Conservation (phyloP, 2,113 vertebrate genomes). For the Oreocharis arfaki region DNA sequence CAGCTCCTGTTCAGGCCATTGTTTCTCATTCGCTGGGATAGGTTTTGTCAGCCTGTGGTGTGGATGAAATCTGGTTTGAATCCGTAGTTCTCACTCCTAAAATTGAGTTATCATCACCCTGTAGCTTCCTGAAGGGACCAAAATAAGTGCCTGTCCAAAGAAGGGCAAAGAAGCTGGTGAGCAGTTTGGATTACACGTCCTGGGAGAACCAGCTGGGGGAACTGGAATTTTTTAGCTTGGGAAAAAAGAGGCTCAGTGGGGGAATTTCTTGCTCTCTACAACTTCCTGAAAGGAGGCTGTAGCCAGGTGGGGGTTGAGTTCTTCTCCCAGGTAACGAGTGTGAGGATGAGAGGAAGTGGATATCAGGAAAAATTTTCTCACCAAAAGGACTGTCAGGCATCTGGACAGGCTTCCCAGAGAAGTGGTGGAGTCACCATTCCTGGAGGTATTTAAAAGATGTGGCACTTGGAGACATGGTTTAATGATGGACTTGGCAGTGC, state of each 20-base stretch:
- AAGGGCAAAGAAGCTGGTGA: neutral
- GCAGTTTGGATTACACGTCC: neutral
- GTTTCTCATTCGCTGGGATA: neutral
- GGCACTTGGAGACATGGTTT: neutral
- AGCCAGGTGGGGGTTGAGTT: rapidly evolving
- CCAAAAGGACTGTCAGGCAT: neutral
- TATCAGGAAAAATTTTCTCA: neutral
- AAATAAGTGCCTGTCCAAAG: neutral
- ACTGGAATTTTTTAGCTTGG: neutral
- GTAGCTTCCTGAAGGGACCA: neutral
- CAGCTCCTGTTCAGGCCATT: neutral
- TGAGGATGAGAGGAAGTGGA: neutral
- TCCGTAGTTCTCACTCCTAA: neutral
- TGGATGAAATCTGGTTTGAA: neutral
- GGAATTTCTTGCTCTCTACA: neutral
- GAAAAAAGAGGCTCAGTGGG: rapidly evolving
- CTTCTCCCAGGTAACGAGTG: too few species aligned
- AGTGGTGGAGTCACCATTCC: too few species aligned
- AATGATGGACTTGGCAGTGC: too few species aligned
- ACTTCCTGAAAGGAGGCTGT: neutral
- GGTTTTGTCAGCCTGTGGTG: neutral
- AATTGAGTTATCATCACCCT: neutral
- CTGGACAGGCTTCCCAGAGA: neutral
- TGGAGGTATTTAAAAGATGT: neutral
- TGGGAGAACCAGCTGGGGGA: neutral